A percentile compares a stretch with the other conserved stretches of the same genome.
Evolutionary conservation across 2,113 vertebrate genomes (phyloP).

Genomic region (Asarcornis scutulata): DNA sequence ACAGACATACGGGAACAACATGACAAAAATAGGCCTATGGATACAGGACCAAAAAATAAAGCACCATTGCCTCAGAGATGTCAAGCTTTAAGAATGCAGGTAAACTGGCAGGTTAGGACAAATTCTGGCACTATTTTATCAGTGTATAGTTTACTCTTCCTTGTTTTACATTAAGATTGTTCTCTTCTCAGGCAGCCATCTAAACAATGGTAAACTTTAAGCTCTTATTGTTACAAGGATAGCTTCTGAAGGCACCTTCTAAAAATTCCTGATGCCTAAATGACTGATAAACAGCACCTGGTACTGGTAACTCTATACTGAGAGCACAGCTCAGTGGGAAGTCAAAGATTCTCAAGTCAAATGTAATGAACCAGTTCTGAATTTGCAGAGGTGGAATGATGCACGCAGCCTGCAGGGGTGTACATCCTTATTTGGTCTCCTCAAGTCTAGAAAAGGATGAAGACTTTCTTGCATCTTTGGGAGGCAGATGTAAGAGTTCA

Average conservation of each 20-base stretch:
- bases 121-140: not conserved
- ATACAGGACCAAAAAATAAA: not conserved
- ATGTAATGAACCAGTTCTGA: not conserved
- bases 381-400: not conserved
- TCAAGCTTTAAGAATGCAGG: not conserved
- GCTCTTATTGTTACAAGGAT: not conserved
- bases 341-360: not conserved
- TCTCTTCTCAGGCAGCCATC: not conserved
- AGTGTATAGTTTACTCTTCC: not conserved
- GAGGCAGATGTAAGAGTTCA: not conserved
- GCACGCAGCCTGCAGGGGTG: not conserved
- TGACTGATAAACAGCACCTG: not conserved
- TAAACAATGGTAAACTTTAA: not conserved
- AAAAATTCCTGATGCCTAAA: not conserved
- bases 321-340: not conserved
- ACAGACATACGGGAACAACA: not conserved
- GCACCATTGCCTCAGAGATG: not conserved
- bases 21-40: not conserved
- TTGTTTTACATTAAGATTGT: not conserved
- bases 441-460: not conserved
- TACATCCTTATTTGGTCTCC: not conserved
- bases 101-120: not conserved
- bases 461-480: not conserved
- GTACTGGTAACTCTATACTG: not conserved
- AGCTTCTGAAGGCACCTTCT: not conserved